Conservation (phyloP, 2,113 vertebrate species). For the Oophaga pumilio region DNA sequence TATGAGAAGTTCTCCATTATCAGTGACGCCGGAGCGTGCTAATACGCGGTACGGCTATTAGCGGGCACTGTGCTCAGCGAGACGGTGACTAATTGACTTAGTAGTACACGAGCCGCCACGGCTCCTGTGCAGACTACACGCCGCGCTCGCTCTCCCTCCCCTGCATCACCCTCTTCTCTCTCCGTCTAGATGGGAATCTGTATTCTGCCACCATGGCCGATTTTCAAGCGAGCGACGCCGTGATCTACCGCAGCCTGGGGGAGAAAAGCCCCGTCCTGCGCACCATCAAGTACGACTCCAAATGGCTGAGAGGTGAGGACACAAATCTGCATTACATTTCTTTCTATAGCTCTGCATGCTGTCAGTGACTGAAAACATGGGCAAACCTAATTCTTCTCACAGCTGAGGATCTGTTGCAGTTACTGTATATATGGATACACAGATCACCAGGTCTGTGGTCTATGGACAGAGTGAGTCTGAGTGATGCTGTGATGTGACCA, state of each 20-base stretch:
- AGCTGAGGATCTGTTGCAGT: background rate
- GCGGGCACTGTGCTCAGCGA: background rate
- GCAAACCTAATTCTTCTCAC: background rate
- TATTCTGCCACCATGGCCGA: constrained; percentile 92
- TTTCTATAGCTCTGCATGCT: too few relatives aligned
- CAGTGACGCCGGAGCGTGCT: background rate
- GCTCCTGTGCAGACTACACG: constrained; percentile 5
- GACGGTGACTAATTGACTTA: constrained; percentile 31
- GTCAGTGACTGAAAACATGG: too few relatives aligned
- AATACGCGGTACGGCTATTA: background rate
- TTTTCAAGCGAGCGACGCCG: constrained; percentile 89
- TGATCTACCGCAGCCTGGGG: constrained; percentile 90
- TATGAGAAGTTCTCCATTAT: background rate
- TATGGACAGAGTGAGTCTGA: too few relatives aligned
- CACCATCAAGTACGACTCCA: constrained; percentile 92
- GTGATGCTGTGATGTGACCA: background rate
- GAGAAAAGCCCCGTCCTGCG: constrained; percentile 79
- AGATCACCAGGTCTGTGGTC: too few relatives aligned
- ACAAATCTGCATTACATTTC: too few relatives aligned
- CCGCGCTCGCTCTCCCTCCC: background rate
- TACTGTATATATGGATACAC: too few relatives aligned
- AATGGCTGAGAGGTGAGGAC: constrained; percentile 89
- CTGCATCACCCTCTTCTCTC: background rate
- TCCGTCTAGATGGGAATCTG: constrained; percentile 77
- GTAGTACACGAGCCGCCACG: background rate